Percentiles rank a stretch among this genome's conserved stretches.
Evolutionary conservation across 1,140 invertebrate genomes (phyloP).

Genomic region (Nomia melanderi): DNA sequence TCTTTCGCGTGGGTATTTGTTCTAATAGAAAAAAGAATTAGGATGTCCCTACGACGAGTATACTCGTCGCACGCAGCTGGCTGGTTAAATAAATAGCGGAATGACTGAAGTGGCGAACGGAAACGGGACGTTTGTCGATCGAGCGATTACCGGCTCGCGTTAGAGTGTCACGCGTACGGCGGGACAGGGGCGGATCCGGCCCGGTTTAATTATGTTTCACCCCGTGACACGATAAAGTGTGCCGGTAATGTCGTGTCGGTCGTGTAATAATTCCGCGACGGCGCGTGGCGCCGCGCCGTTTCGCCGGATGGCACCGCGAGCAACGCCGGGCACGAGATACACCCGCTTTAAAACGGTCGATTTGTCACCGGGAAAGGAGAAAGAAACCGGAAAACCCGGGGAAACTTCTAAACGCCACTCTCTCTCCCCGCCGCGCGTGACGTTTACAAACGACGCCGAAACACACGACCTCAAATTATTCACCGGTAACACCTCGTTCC

Average conservation of each 20-base stretch:
- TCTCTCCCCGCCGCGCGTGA: constrained; percentile 31
- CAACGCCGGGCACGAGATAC: constrained; percentile 44
- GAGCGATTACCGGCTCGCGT: not conserved
- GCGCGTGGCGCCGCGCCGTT: not conserved
- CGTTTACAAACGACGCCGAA: constrained; percentile 59
- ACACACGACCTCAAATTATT: constrained; percentile 58
- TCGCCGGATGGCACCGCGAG: not conserved
- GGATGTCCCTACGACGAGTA: no score
- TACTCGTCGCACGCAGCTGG: no score
- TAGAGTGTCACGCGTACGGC: not conserved
- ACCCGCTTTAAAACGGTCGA: constrained; percentile 57
- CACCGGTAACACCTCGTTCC: constrained; percentile 41
- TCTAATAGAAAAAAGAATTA: no score
- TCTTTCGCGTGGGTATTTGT: no score
- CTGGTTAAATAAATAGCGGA: no score
- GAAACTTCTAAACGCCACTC: constrained; percentile 53
- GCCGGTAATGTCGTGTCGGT: not conserved
- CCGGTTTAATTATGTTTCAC: constrained; percentile 5
- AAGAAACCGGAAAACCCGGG: constrained; percentile 39
- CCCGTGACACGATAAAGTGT: not conserved
- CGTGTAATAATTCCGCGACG: constrained; percentile 9
- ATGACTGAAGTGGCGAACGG: no score
- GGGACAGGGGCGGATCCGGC: not conserved
- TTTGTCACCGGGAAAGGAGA: constrained; percentile 56
- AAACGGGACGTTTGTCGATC: not conserved